Base-by-base conservation (phyloP, 2,113 vertebrate genomes). In the Pangasianodon hypophthalmus region DNA sequence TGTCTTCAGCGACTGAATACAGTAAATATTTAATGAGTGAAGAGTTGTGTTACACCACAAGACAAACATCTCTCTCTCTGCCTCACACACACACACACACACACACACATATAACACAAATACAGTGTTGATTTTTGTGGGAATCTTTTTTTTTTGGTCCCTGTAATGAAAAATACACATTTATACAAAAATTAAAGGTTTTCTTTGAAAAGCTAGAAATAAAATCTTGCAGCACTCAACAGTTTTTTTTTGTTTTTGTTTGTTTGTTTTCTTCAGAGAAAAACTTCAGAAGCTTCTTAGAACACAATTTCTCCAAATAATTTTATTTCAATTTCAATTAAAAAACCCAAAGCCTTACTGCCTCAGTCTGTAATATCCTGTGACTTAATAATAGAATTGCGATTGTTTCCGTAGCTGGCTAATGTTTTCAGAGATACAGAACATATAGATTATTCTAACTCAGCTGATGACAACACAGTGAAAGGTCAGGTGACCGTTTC, bases 11-110 rank as follows among this genome's bases (percentile, higher is more conserved):
- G 13, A 29, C 82, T 58, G n/a, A 44, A 19, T 21, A 13, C 69
- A 50, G 1, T 91, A 16, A 91, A 90, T 90, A 5, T 90, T 91
- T 91, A 86, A 91, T 88, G 79, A 56, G 9, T 3, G 13, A 54
- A 24, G 82, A 29, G 32, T 86, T 32, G 9, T 54, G 62, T 88
- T 79, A 58, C 67, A 88, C 26, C 75, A 84, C 88, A 75, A 60
- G 79, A 88, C 69, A 90, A 90, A 81, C 54, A 13, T 10, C 62
- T 60, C 21, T 60, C 58, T 60, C 19, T 2, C 60, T 24, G 54
- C 71, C 56, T 60, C 77, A 58, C 69, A 67, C 60, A n/a, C 48
- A 87, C 37, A 32, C 54, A 64, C 54, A 60, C 86, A 88, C 88
- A 83, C 62, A 77, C 67, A 32, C 52, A 87, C 44, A 89, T 44